Percentiles rank a stretch among this genome's conserved stretches.
Evolutionary conservation across 92 coral and sea anemone species (phyloP).

Genomic region (Actinernus sp.): DNA sequence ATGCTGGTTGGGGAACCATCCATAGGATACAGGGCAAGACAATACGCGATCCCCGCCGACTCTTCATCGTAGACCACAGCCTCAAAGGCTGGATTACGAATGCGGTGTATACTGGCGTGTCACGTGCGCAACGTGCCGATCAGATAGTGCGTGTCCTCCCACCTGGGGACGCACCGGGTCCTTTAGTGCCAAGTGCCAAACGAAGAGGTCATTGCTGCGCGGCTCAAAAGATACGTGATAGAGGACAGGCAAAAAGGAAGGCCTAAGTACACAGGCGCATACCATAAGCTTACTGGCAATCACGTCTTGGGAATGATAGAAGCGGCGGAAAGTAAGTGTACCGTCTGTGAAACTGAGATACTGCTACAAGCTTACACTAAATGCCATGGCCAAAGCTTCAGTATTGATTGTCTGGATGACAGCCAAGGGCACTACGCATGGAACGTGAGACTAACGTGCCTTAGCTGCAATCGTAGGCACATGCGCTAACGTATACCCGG

Average conservation of each 20-base stretch:
- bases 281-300: no score
- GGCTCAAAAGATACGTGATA: constrained; percentile 24
- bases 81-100: constrained; percentile 33
- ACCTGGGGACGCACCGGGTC: constrained; percentile 4
- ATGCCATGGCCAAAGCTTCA: no score
- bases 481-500: no score
- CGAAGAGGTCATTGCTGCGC: constrained; percentile 14
- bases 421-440: no score
- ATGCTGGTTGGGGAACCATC: constrained; percentile 25
- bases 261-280: constrained; percentile 5
- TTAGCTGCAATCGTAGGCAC: constrained; percentile 23
- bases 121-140: constrained; percentile 6
- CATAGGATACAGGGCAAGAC: no score
- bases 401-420: no score
- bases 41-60: no score
- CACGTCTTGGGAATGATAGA: constrained; percentile 19
- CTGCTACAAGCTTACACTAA: constrained; percentile 29
- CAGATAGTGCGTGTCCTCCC: constrained; percentile 18
- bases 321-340: constrained; percentile 5
- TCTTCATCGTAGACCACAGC: constrained; percentile 32
- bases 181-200: constrained; percentile 12
- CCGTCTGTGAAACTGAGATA: constrained; percentile 3
- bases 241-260: constrained; percentile 41
- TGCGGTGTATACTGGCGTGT: constrained; percentile 25
- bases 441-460: no score